These are phyloP conservation scores for Sceloporus tristichus DNA, from an alignment of 2,113 vertebrate species.

Conservation along the genomic window DNA sequence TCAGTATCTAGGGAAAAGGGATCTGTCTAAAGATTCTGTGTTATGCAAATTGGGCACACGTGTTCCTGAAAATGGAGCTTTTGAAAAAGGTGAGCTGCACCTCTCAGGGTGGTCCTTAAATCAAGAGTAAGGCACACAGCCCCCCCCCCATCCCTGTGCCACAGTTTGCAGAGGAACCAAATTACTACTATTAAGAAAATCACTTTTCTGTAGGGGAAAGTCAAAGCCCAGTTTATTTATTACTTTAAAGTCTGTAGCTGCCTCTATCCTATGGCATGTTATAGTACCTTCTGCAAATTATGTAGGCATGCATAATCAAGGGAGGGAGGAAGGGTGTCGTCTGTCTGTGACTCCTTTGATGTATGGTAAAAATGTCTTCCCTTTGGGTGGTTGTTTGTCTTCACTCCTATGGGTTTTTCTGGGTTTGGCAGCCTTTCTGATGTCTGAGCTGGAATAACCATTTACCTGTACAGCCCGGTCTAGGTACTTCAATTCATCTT, in stretches of 20 bases:
- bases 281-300: background rate
- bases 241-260: background rate
- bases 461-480: too few species aligned
- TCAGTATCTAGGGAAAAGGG: slow-evolving; percentile 34
- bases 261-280: background rate
- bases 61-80: slow-evolving; percentile 6
- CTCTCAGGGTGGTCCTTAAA: background rate
- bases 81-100: slow-evolving; percentile 11
- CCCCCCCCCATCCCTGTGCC: background rate
- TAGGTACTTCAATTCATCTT: too few species aligned
- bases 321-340: background rate
- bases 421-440: too few species aligned
- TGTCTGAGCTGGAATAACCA: too few species aligned
- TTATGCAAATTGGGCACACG: background rate
- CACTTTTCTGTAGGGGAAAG: background rate
- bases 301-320: background rate
- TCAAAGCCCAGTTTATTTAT: accelerated
- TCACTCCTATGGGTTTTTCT: too few species aligned
- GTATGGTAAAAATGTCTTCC: too few species aligned
- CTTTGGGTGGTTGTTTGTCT: too few species aligned
- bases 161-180: background rate
- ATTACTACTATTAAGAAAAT: background rate
- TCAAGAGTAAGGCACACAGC: background rate
- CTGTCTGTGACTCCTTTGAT: too few species aligned
- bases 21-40: background rate